Evolutionary conservation across 2,888 invertebrate genomes (phyloP).

Genomic region (Acheta domesticus): DNA sequence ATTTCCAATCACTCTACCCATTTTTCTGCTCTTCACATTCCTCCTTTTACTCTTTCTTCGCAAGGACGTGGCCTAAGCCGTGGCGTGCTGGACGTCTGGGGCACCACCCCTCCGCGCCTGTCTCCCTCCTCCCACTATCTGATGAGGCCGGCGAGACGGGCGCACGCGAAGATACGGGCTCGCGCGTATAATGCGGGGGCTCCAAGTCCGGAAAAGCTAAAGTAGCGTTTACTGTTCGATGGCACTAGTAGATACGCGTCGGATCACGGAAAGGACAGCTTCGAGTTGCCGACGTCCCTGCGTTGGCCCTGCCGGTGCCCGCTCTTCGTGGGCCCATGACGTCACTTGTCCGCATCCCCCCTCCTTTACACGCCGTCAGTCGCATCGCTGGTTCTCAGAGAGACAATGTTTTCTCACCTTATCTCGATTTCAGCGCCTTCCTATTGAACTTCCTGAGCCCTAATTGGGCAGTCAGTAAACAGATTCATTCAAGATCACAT

Average conservation of each 20-base stretch:
- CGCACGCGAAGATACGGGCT: not conserved
- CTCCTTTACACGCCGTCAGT: too few species aligned
- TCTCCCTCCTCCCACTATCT: not conserved
- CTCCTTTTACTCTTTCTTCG: not conserved
- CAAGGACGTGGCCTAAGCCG: not conserved
- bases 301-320: too few species aligned
- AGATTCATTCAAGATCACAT: too few species aligned
- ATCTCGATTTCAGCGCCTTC: too few species aligned
- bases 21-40: too few species aligned
- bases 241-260: not conserved
- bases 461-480: too few species aligned
- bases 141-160: not conserved
- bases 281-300: not conserved
- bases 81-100: not conserved
- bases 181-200: not conserved
- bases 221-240: constrained; percentile 10
- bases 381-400: too few species aligned
- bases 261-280: not conserved
- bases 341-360: too few species aligned
- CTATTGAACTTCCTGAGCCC: too few species aligned
- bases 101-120: not conserved
- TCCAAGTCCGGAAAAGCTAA: constrained; percentile 9
- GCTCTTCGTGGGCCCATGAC: too few species aligned
- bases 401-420: too few species aligned
- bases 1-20: too few species aligned